Percentiles rank a stretch among this genome's conserved stretches.
Conservation (phyloP, 2,797 vertebrate genomes). For the Acipenser transmontanus region DNA sequence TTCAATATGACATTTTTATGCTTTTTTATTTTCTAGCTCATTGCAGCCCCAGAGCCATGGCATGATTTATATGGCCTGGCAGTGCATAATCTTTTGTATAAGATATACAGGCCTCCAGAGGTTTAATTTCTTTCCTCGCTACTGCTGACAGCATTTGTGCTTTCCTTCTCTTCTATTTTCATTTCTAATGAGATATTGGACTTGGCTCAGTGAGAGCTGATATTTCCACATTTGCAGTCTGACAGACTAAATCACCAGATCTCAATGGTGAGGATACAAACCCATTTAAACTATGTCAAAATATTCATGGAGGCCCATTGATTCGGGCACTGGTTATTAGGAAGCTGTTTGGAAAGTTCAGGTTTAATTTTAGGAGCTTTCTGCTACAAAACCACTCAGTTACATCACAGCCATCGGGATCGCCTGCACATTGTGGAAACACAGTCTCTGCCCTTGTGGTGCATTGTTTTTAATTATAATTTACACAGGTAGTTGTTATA, state of each 20-base stretch:
- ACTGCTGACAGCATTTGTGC: conserved; percentile 80
- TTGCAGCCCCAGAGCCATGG: conserved; percentile 77
- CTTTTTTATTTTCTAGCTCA: conserved; percentile 85
- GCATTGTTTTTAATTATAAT: background rate
- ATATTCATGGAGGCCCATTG: conserved; percentile 82
- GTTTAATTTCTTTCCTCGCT: conserved; percentile 82
- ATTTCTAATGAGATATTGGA: conserved; percentile 84
- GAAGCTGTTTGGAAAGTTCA: conserved; percentile 81
- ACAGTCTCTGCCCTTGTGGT: background rate
- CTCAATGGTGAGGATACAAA: conserved; percentile 77
- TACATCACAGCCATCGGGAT: conserved; percentile 63
- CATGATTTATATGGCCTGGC: conserved; percentile 79
- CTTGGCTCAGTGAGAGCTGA: conserved; percentile 80
- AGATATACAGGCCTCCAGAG: conserved; percentile 81
- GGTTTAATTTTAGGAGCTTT: conserved; percentile 81
- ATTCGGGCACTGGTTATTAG: conserved; percentile 78
- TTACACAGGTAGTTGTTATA: background rate
- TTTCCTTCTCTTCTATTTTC: conserved; percentile 78
- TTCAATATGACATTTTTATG: conserved; percentile 85
- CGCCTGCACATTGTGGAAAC: background rate
- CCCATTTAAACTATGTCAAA: conserved; percentile 81
- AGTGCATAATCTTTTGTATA: conserved; percentile 85
- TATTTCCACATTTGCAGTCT: conserved; percentile 81
- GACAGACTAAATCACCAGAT: conserved; percentile 79
- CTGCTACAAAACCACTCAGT: conserved; percentile 78